Percentiles rank a stretch among this genome's conserved stretches.
Conservation (phyloP, 2,888 invertebrate genomes). For the Gerris lacustris region DNA sequence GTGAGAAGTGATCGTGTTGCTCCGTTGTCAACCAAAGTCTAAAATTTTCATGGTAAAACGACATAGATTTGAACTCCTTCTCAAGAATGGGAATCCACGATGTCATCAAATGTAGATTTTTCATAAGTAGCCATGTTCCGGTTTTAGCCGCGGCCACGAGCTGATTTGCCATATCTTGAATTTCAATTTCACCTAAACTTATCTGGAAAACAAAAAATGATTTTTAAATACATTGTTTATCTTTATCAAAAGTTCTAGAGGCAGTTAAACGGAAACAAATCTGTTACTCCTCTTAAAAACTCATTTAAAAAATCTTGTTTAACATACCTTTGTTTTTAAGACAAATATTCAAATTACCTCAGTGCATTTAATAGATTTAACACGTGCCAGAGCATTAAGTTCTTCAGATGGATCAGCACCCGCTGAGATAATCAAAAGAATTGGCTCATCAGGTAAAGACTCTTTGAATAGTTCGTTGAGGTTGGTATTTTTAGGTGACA, state of each 20-base stretch:
- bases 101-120: conserved; percentile 66
- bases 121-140: conserved; percentile 67
- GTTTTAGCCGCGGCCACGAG: conserved; percentile 46
- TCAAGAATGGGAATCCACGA: conserved; percentile 56
- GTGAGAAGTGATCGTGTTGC: conserved; percentile 60
- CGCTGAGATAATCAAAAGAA: conserved; percentile 71
- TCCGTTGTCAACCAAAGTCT: conserved; percentile 80
- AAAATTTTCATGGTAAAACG: conserved; percentile 45
- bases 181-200: conserved; percentile 52
- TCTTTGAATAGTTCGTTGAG: conserved; percentile 47
- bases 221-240: no score
- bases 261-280: no score
- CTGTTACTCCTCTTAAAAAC: no score
- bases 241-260: no score
- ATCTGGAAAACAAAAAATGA: background rate
- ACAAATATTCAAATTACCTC: no score
- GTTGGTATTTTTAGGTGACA: conserved; percentile 48
- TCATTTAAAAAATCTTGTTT: no score
- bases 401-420: conserved; percentile 86
- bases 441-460: conserved; percentile 50
- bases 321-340: no score
- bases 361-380: no score
- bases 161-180: conserved; percentile 45
- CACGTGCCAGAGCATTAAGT: conserved; percentile 50
- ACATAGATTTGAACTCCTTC: conserved; percentile 46